A percentile compares a stretch with the other conserved stretches of the same genome.
These are phyloP conservation scores for Trachymyrmex septentrionalis DNA, from an alignment of 1,140 invertebrate species.

Conservation along the genomic window DNA sequence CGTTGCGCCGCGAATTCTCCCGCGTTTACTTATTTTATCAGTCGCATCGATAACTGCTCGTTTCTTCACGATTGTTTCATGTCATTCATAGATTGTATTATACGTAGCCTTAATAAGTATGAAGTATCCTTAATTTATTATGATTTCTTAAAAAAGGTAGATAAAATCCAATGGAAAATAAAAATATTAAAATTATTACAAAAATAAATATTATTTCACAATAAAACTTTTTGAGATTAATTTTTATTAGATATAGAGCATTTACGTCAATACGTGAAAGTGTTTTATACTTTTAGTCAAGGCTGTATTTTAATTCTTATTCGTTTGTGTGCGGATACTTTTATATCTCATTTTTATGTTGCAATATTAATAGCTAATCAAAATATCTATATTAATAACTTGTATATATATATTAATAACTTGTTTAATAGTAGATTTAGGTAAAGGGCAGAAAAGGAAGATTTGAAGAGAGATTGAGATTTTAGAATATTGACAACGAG, in stretches of 20 bases:
- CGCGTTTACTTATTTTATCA: neutral
- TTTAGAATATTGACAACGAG: neutral
- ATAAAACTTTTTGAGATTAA: no score
- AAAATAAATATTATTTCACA: no score
- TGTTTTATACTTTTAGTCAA: no score
- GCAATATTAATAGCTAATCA: neutral
- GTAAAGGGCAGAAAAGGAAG: neutral
- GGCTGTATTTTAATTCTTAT: neutral
- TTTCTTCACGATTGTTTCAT: neutral
- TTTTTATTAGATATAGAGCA: no score
- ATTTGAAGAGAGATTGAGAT: neutral
- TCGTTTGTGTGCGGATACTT: neutral
- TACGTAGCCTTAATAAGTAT: neutral
- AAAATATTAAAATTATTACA: no score
- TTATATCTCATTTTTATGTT: neutral
- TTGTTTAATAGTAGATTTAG: neutral
- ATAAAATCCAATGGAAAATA: no score
- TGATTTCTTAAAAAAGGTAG: no score
- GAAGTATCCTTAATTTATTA: no score
- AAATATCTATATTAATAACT: neutral
- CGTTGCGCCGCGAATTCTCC: slow-evolving; percentile 2
- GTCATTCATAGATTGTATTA: neutral
- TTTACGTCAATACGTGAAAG: no score
- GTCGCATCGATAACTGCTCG: neutral
- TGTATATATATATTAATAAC: neutral